Percentiles rank a stretch among this genome's conserved stretches.
Conservation (phyloP, 2,113 vertebrate species). For the Plotosus lineatus region DNA sequence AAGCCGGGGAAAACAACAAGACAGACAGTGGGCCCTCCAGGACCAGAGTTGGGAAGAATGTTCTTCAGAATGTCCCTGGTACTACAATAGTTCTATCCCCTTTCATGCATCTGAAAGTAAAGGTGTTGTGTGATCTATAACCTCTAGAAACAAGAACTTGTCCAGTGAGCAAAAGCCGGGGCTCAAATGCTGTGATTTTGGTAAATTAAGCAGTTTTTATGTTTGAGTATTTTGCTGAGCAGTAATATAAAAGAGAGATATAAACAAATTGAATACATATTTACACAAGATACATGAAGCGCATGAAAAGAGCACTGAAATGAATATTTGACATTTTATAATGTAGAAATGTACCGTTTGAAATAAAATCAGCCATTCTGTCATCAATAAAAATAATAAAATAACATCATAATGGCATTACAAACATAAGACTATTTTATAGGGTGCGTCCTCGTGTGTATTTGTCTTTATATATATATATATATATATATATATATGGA, state of each 20-base stretch:
- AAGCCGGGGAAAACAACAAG: no score
- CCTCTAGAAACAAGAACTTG: not conserved
- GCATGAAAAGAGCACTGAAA: conserved; percentile 26
- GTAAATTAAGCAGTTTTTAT: conserved; percentile 24
- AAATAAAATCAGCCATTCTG: conserved; percentile 22
- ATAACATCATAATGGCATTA: not conserved
- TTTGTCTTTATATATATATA: no score
- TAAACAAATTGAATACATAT: not conserved
- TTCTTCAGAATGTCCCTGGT: not conserved
- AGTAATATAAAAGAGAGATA: not conserved
- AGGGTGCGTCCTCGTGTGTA: not conserved
- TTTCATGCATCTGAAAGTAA: not conserved
- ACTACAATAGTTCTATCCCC: not conserved
- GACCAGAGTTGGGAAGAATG: no score
- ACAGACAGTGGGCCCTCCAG: no score
- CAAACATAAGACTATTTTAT: not conserved
- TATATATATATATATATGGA: no score
- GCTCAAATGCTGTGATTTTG: no score
- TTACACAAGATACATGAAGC: not conserved
- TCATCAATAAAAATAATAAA: not conserved
- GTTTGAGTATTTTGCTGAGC: not conserved
- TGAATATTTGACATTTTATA: conserved; percentile 15
- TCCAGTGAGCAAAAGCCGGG: not conserved
- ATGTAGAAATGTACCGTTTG: no score
- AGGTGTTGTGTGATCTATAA: not conserved